Conservation (phyloP, 2,888 invertebrate species). For the Nomada lathburiana region DNA sequence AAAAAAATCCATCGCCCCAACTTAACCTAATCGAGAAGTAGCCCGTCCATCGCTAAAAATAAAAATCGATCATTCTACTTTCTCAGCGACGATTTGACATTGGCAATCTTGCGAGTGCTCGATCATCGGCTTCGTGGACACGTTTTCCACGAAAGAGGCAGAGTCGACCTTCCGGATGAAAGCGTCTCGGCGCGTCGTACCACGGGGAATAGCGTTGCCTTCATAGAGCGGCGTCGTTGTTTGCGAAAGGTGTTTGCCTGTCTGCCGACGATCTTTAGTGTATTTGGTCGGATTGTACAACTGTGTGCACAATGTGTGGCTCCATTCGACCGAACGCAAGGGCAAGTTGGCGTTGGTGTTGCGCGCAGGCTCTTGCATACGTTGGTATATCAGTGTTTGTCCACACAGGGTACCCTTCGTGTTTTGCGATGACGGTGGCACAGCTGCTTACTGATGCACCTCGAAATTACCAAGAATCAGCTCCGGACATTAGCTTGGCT, state of each 20-base stretch:
- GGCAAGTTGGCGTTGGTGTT: conserved; percentile 57
- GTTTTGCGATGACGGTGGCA: conserved; percentile 40
- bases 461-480: conserved; percentile 35
- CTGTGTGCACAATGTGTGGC: conserved; percentile 71
- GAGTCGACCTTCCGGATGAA: not conserved
- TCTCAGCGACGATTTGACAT: not conserved
- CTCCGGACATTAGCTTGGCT: conserved; percentile 31
- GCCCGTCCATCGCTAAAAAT: no score
- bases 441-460: conserved; percentile 40
- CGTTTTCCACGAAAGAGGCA: not conserved
- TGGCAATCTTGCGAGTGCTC: not conserved
- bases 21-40: no score
- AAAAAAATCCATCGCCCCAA: no score
- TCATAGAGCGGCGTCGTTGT: conserved; percentile 55
- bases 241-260: conserved; percentile 70
- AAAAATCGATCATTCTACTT: no score
- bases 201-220: not conserved
- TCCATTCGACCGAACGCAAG: conserved; percentile 57
- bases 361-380: conserved; percentile 27
- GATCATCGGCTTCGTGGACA: not conserved
- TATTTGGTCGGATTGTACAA: conserved; percentile 77
- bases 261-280: conserved; percentile 73
- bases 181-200: not conserved
- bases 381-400: conserved; percentile 74
- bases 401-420: conserved; percentile 62